phyloP scores from a whole-genome alignment of 2,113 vertebrate species.

The Spilogale gracilis region DNA sequence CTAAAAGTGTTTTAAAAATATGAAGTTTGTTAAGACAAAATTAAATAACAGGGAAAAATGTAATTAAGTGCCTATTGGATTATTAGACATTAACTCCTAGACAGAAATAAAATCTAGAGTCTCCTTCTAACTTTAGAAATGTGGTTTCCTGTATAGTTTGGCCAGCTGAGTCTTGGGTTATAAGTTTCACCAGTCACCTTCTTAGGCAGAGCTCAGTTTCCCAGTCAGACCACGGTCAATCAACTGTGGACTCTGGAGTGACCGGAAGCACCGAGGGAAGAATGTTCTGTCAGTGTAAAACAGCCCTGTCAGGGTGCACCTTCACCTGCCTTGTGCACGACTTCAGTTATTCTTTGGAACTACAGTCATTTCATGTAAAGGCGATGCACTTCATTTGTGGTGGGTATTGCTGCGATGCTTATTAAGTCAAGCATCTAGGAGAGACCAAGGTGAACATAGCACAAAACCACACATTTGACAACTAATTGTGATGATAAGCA shows the following conservation, averaged over 20 bases:
- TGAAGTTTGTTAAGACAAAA: conserved; percentile 6
- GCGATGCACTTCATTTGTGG: neutral
- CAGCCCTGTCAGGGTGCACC: neutral
- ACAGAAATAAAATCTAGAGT: neutral
- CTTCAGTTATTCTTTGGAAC: neutral
- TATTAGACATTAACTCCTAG: conserved; percentile 24
- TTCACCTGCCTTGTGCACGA: neutral
- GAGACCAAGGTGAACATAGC: neutral
- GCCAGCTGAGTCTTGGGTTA: neutral
- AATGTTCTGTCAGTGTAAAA: neutral
- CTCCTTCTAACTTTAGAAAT: neutral
- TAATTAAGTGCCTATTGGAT: neutral
- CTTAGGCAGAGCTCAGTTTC: neutral
- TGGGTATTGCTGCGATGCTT: neutral
- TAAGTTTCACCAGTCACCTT: neutral
- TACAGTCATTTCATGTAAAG: neutral
- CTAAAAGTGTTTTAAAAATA: conserved; percentile 4
- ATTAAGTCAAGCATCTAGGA: neutral
- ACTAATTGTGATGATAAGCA: neutral
- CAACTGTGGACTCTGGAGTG: neutral
- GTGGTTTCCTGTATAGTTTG: neutral
- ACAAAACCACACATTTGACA: neutral
- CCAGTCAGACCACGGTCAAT: neutral
- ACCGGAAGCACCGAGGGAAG: neutral
- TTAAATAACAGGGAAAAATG: neutral